A percentile compares a stretch with the other conserved stretches of the same genome.
Conservation (phyloP, 2,888 invertebrate species). For the Acanthosepion pharaonis region DNA sequence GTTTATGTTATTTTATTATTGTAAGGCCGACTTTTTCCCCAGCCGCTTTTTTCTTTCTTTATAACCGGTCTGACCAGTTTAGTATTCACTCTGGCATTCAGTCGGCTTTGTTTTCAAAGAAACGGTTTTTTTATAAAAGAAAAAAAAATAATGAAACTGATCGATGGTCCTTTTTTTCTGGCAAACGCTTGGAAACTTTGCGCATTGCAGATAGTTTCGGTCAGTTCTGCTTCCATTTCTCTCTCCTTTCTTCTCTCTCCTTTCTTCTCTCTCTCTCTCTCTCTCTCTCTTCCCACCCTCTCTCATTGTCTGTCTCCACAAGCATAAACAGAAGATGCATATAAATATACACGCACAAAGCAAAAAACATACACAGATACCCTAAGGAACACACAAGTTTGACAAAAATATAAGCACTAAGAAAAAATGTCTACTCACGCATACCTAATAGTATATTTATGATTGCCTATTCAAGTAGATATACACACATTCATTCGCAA, state of each 20-base stretch:
- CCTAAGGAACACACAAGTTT: too few relatives aligned
- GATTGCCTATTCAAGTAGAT: too few relatives aligned
- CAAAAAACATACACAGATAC: too few relatives aligned
- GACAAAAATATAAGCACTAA: too few relatives aligned
- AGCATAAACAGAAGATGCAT: too few relatives aligned
- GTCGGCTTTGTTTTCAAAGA: neutral
- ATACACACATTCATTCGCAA: too few relatives aligned
- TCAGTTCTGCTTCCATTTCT: neutral
- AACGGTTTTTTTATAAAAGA: neutral
- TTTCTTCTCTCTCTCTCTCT: conserved; percentile 1
- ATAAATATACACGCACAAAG: too few relatives aligned
- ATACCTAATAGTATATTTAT: too few relatives aligned
- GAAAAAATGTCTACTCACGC: too few relatives aligned
- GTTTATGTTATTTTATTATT: too few relatives aligned
- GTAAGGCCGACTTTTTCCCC: too few relatives aligned
- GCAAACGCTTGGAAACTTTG: neutral
- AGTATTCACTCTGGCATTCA: neutral
- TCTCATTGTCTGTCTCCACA: neutral
- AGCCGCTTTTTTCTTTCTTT: neutral
- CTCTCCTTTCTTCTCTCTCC: conserved; percentile 14
- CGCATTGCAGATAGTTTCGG: neutral
- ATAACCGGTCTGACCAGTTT: neutral
- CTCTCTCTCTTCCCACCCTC: conserved; percentile 35
- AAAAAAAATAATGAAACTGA: neutral
- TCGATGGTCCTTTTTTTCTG: neutral